Evolutionary conservation across 2,888 invertebrate species (phyloP).

Genomic region (Uloborus plumipes): DNA sequence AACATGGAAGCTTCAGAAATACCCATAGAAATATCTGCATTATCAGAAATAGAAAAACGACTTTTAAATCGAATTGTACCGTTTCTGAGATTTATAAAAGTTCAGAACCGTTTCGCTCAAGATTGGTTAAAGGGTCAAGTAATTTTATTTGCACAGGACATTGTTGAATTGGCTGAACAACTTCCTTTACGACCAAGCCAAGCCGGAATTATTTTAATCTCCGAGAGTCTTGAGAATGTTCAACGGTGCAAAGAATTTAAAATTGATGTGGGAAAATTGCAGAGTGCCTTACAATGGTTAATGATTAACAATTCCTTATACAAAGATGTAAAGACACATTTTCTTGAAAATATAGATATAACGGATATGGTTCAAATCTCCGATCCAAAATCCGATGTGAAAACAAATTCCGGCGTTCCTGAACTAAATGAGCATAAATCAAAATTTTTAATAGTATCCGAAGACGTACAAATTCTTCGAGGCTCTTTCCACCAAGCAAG

Average conservation of each 20-base stretch:
- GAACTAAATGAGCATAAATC: too few species aligned
- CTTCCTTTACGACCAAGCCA: background rate
- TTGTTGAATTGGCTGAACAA: background rate
- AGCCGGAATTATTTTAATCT: background rate
- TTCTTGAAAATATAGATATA: too few species aligned
- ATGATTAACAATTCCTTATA: too few species aligned
- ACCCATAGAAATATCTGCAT: background rate
- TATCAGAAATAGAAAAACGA: background rate
- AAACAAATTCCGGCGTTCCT: too few species aligned
- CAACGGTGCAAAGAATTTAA: background rate
- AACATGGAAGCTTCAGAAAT: background rate
- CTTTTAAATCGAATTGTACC: background rate
- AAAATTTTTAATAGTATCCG: too few species aligned
- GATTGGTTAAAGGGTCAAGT: background rate
- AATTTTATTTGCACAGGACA: background rate
- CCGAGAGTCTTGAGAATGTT: background rate
- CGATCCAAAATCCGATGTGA: too few species aligned
- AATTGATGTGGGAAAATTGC: background rate
- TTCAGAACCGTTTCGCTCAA: background rate
- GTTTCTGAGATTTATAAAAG: background rate
- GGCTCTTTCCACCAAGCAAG: too few species aligned
- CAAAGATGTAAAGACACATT: too few species aligned
- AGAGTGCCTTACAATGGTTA: background rate
- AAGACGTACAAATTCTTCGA: too few species aligned
- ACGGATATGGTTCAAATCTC: too few species aligned